Evolutionary conservation across 2,113 vertebrate genomes (phyloP).

Genomic region (Geococcyx californianus): DNA sequence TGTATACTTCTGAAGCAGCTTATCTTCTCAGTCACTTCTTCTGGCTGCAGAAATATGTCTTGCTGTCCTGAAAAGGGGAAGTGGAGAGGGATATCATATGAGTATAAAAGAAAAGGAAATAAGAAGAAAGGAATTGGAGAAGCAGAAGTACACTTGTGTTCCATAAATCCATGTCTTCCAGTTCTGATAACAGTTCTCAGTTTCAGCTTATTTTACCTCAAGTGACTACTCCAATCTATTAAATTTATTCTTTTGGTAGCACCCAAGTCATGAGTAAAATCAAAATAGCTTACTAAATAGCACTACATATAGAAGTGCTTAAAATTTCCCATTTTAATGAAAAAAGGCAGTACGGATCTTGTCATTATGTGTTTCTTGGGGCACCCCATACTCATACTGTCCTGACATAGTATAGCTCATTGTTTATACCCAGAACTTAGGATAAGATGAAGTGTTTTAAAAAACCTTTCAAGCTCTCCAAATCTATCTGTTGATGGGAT

Average conservation of each 20-base stretch:
- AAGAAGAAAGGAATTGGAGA: neutral
- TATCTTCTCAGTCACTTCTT: neutral
- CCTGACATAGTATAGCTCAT: neutral
- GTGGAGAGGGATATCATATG: neutral
- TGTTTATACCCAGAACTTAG: neutral
- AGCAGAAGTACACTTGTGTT: neutral
- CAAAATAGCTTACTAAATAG: neutral
- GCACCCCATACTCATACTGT: neutral
- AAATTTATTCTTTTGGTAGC: neutral
- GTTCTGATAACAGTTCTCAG: neutral
- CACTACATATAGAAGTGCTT: neutral
- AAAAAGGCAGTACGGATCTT: neutral
- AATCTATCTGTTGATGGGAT: neutral
- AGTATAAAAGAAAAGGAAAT: neutral
- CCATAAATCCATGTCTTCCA: neutral
- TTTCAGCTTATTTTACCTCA: neutral
- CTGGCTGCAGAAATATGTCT: neutral
- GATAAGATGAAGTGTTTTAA: neutral
- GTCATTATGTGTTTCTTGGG: neutral
- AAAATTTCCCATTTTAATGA: neutral
- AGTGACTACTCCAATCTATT: neutral
- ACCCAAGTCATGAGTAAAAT: neutral
- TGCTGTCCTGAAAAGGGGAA: neutral
- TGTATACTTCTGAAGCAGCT: neutral
- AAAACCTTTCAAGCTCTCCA: neutral